phyloP scores from a whole-genome alignment of 2,113 vertebrate species.

The Pyxicephalus adspersus region DNA sequence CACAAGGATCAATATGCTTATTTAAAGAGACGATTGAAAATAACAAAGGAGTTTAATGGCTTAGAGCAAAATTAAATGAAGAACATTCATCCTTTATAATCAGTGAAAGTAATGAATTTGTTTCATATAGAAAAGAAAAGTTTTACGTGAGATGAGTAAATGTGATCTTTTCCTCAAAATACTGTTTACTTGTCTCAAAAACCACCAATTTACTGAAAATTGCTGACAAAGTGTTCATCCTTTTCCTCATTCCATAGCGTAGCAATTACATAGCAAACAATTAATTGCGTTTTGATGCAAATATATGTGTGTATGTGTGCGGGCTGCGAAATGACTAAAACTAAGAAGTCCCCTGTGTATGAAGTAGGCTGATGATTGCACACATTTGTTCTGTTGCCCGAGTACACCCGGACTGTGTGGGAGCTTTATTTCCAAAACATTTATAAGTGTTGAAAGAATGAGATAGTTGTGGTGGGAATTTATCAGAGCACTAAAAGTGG shows the following conservation, averaged over 20 bases:
- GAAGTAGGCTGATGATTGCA: neutral
- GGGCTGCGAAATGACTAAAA: constrained; percentile 5
- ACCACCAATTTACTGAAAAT: constrained; percentile 3
- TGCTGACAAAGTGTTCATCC: constrained; percentile 19
- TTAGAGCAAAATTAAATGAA: constrained; percentile 67
- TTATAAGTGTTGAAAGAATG: neutral
- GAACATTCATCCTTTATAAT: constrained; percentile 54
- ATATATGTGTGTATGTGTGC: constrained; percentile 11
- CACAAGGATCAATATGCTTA: constrained; percentile 79
- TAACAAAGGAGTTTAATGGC: constrained; percentile 72
- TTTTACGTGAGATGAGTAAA: constrained; percentile 14
- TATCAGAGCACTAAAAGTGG: neutral
- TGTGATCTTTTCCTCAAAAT: neutral
- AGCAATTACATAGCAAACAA: constrained; percentile 37
- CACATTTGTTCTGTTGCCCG: neutral
- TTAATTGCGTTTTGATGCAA: constrained; percentile 24
- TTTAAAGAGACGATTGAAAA: constrained; percentile 82
- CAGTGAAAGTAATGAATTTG: constrained; percentile 58
- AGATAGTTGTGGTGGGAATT: neutral
- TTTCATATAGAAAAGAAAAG: constrained; percentile 46
- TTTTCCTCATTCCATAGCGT: constrained; percentile 3
- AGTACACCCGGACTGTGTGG: neutral
- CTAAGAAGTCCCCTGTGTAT: constrained; percentile 11
- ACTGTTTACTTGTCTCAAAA: constrained; percentile 2
- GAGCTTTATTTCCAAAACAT: neutral